These are phyloP conservation scores for Thripadectes ignobilis DNA, from an alignment of 2,797 vertebrate species.

Conservation along the genomic window DNA sequence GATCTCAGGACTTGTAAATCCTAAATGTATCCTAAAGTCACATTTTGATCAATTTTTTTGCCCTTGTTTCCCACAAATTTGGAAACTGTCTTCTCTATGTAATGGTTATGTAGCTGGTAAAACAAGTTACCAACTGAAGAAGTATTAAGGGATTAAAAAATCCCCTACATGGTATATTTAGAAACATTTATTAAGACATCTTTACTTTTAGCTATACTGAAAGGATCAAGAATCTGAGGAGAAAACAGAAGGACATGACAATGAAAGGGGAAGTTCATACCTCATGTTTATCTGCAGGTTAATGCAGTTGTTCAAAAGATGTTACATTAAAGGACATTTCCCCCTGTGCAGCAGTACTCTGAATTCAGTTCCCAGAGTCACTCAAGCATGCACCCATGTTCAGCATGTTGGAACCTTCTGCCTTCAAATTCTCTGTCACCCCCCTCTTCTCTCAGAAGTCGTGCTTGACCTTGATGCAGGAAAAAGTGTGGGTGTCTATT, in stretches of 20 bases:
- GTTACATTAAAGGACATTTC: neutral
- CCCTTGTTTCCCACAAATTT: neutral
- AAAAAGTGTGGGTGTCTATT: neutral
- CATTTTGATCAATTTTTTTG: neutral
- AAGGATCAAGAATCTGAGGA: neutral
- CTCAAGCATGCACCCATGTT: neutral
- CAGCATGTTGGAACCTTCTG: neutral
- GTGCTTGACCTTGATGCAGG: neutral
- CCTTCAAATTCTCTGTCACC: neutral
- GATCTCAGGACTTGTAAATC: neutral
- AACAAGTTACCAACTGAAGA: neutral
- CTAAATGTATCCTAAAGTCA: neutral
- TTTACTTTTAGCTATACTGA: neutral
- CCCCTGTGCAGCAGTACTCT: neutral
- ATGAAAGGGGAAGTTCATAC: neutral
- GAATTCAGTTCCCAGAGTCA: neutral
- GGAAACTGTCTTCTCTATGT: neutral
- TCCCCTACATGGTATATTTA: fast-evolving
- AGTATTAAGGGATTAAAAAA: neutral
- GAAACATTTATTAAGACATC: neutral
- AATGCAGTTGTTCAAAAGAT: neutral
- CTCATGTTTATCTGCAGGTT: neutral
- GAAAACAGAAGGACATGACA: neutral
- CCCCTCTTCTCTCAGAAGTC: neutral
- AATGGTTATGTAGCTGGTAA: neutral